Percentiles rank a stretch among this genome's conserved stretches.
phyloP scores from a whole-genome alignment of 2,888 invertebrate species.

The Chouioia cunea region DNA sequence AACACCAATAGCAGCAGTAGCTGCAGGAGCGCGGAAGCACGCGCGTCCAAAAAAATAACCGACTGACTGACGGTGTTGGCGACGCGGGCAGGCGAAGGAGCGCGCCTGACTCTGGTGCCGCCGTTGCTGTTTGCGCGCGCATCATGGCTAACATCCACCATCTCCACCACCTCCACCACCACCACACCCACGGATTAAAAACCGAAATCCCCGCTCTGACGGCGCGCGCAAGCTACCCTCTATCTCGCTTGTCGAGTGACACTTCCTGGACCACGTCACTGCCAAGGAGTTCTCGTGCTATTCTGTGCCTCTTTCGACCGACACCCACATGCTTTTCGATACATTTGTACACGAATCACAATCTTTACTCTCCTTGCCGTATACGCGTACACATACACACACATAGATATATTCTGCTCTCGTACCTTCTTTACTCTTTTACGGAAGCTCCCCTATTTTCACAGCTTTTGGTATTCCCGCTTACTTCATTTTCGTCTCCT shows the following conservation, averaged over 20 bases:
- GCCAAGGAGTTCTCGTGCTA: slow-evolving; percentile 3
- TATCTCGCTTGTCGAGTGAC: neutral
- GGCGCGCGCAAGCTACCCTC: neutral
- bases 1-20: too few species aligned
- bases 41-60: neutral
- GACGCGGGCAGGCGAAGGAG: neutral
- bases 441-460: too few species aligned
- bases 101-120: neutral
- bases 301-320: slow-evolving; percentile 2
- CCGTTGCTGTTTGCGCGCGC: slow-evolving; percentile 1
- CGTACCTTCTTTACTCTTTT: too few species aligned
- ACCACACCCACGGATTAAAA: slow-evolving; percentile 64
- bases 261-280: slow-evolving; percentile 7
- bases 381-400: too few species aligned
- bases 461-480: too few species aligned
- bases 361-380: slow-evolving; percentile 6
- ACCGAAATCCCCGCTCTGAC: slow-evolving; percentile 54
- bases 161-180: slow-evolving; percentile 49
- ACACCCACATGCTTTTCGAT: neutral
- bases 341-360: too few species aligned
- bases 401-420: too few species aligned
- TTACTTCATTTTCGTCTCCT: too few species aligned
- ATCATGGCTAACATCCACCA: slow-evolving; percentile 20
- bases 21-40: neutral
- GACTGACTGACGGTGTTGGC: too few species aligned